Percentiles rank a stretch among this genome's conserved stretches.
phyloP scores from a whole-genome alignment of 2,113 vertebrate species.

The Formicarius rufipectus region DNA sequence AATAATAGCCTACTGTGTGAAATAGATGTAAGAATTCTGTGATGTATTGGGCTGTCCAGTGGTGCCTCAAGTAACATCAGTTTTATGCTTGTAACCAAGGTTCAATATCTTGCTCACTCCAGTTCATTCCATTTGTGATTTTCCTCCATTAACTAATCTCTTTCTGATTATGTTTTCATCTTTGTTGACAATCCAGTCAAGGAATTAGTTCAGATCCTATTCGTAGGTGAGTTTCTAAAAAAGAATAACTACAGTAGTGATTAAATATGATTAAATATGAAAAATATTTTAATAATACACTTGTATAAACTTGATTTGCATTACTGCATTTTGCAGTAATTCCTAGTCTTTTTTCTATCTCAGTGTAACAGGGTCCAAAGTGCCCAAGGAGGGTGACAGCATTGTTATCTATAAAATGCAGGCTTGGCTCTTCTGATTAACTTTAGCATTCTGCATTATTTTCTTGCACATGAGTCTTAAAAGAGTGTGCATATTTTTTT shows the following conservation, averaged over 20 bases:
- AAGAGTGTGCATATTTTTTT: not conserved
- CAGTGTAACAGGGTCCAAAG: not conserved
- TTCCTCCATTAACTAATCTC: not conserved
- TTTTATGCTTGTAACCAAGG: not conserved
- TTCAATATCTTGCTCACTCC: not conserved
- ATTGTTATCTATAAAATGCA: not conserved
- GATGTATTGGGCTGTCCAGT: not conserved
- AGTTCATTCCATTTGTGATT: not conserved
- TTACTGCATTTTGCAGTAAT: not conserved
- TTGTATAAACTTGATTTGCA: not conserved
- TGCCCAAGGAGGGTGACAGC: not conserved
- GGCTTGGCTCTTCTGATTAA: not conserved
- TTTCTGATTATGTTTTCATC: not conserved
- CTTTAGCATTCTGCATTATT: not conserved
- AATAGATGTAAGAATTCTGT: conserved; percentile 1
- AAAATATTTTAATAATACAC: not conserved
- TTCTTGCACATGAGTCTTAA: not conserved
- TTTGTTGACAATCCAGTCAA: not conserved
- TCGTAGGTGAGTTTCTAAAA: not conserved
- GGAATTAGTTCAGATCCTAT: not conserved
- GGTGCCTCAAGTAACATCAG: not conserved
- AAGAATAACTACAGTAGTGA: not conserved
- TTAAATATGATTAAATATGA: not conserved
- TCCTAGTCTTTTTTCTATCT: not conserved
- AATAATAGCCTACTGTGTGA: not conserved